Conservation (phyloP, 2,797 vertebrate genomes). For the Eulemur mongoz region DNA sequence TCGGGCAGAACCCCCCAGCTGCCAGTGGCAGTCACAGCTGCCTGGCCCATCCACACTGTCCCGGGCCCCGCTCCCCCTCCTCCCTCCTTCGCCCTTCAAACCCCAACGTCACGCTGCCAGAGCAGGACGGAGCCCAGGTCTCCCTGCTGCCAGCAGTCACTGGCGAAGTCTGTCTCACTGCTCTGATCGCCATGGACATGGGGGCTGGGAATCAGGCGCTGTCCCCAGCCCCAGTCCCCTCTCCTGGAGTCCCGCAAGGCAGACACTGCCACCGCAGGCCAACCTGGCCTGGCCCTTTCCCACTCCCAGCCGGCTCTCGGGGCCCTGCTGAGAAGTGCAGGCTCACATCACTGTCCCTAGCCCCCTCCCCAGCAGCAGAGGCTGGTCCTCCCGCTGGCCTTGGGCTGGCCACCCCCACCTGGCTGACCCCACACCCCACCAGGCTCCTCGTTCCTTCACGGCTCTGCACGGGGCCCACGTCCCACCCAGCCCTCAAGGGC, state of each 20-base stretch:
- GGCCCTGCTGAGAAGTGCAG: neutral
- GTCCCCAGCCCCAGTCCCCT: neutral
- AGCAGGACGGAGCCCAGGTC: neutral
- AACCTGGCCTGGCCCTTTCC: neutral
- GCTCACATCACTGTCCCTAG: too few relatives aligned
- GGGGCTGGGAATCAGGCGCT: neutral
- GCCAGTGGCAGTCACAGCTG: neutral
- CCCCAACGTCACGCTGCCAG: neutral
- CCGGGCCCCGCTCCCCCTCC: neutral
- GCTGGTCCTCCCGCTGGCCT: neutral
- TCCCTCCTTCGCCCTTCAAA: neutral
- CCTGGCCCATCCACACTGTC: neutral
- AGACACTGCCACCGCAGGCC: neutral
- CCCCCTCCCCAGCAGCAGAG: neutral
- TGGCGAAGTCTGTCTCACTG: neutral
- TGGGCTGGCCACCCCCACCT: neutral
- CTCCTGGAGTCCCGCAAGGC: neutral
- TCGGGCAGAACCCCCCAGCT: neutral
- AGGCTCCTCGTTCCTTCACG: neutral
- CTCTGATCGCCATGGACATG: too few relatives aligned
- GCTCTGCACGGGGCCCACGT: neutral
- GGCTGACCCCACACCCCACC: neutral
- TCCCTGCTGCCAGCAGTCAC: accelerated
- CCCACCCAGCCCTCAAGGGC: neutral
- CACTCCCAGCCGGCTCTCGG: neutral